Percentiles rank a stretch among this genome's conserved stretches.
Evolutionary conservation across 2,888 invertebrate species (phyloP).

Genomic region (Eupithecia vulgata): DNA sequence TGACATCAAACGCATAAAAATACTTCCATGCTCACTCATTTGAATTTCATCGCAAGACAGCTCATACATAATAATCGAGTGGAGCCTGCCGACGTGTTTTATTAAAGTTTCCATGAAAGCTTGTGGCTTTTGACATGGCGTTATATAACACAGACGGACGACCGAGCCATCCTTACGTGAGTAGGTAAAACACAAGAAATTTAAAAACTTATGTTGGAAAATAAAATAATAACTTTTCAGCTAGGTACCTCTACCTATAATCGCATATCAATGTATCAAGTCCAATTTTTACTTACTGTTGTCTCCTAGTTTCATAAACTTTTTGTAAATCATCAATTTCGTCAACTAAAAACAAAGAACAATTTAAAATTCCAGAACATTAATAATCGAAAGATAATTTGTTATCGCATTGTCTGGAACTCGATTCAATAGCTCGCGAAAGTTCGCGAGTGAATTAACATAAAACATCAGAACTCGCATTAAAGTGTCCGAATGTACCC

Average conservation of each 20-base stretch:
- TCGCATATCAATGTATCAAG: background rate
- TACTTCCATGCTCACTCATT: slow-evolving; percentile 64
- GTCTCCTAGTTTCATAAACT: background rate
- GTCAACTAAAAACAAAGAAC: background rate
- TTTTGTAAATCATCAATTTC: background rate
- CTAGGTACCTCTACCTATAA: no score
- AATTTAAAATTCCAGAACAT: slow-evolving; percentile 21
- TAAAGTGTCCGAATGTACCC: slow-evolving; percentile 78
- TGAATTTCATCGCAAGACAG: slow-evolving; percentile 73
- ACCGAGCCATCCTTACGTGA: background rate
- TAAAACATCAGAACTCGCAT: slow-evolving; percentile 83
- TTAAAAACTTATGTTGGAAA: background rate
- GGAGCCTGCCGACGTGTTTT: slow-evolving; percentile 36
- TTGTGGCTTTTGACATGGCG: background rate
- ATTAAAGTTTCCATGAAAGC: slow-evolving; percentile 31
- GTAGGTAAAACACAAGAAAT: background rate
- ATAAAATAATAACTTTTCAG: background rate
- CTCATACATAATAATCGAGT: slow-evolving; percentile 75
- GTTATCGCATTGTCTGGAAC: slow-evolving; percentile 49
- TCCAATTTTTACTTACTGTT: background rate
- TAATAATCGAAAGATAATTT: slow-evolving; percentile 51
- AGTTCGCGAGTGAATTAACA: slow-evolving; percentile 75
- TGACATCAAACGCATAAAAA: slow-evolving; percentile 73
- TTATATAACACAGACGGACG: background rate
- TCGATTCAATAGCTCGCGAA: slow-evolving; percentile 68